A percentile compares a stretch with the other conserved stretches of the same genome.
Evolutionary conservation across 2,113 vertebrate species (phyloP).

Genomic region (Toxostoma redivivum): DNA sequence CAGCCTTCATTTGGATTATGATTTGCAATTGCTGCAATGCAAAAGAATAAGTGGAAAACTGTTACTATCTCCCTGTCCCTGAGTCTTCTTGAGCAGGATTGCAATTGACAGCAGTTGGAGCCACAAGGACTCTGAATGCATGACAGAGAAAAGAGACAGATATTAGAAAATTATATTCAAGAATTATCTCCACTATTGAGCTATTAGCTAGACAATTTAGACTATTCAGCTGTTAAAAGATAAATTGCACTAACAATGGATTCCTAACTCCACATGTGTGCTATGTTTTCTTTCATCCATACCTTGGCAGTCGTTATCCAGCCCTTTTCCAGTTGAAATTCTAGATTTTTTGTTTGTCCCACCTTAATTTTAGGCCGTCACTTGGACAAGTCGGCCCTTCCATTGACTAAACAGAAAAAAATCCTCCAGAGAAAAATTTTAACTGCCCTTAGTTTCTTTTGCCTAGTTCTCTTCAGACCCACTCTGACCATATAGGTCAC

Average conservation of each 20-base stretch:
- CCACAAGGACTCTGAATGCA: background rate
- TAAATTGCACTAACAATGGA: background rate
- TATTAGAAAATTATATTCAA: background rate
- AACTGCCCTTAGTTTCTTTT: background rate
- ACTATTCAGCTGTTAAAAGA: background rate
- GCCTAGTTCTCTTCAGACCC: background rate
- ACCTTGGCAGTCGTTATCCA: background rate
- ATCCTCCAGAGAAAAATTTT: background rate
- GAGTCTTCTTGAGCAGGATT: background rate
- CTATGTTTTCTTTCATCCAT: background rate
- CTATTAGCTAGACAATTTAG: background rate
- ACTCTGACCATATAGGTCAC: background rate
- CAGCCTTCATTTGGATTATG: background rate
- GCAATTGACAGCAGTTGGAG: background rate
- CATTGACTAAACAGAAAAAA: background rate
- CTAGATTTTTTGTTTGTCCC: background rate
- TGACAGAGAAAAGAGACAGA: background rate
- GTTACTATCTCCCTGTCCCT: background rate
- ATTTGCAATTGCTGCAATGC: background rate
- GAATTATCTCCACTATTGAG: background rate
- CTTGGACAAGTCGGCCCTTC: background rate
- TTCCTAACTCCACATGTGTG: background rate
- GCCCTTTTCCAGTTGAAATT: background rate
- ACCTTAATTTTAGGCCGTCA: background rate
- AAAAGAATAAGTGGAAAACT: background rate